These are phyloP conservation scores for Chelonus formosanus DNA, from an alignment of 2,888 invertebrate species.

Conservation along the genomic window DNA sequence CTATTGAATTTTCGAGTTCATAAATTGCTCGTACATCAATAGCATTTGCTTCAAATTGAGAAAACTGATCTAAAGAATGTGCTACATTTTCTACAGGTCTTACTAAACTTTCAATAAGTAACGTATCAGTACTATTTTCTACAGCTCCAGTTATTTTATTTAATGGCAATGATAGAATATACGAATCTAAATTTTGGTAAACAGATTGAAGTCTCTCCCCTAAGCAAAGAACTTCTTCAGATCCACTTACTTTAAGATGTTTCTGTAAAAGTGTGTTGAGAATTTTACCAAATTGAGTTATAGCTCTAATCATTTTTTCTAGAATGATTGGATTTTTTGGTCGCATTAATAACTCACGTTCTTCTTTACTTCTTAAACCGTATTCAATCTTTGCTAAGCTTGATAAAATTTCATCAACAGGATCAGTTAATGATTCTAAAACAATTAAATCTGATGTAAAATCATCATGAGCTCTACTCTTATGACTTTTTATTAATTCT, in stretches of 20 bases:
- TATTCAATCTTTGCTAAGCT: slow-evolving; percentile 56
- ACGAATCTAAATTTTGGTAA: slow-evolving; percentile 41
- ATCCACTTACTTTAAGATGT: slow-evolving; percentile 24
- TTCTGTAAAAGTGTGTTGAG: slow-evolving; percentile 11
- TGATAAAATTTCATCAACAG: slow-evolving; percentile 64
- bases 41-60: slow-evolving; percentile 35
- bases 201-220: slow-evolving; percentile 39
- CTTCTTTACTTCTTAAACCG: slow-evolving; percentile 51
- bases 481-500: slow-evolving; percentile 54
- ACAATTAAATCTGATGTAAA: slow-evolving; percentile 53
- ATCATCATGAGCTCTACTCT: slow-evolving; percentile 39
- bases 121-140: slow-evolving; percentile 55
- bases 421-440: slow-evolving; percentile 63
- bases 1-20: slow-evolving; percentile 46
- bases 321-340: slow-evolving; percentile 54
- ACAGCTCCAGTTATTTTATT: slow-evolving; percentile 38
- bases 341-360: slow-evolving; percentile 47
- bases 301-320: slow-evolving; percentile 51
- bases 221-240: slow-evolving; percentile 31
- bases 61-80: slow-evolving; percentile 39
- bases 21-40: slow-evolving; percentile 21
- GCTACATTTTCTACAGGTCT: slow-evolving; percentile 54
- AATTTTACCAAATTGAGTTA: slow-evolving; percentile 46
- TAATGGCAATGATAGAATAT: slow-evolving; percentile 36
- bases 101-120: slow-evolving; percentile 56